Evolutionary conservation across 2,797 vertebrate species (phyloP).

Genomic region (Antennarius maculatus): DNA sequence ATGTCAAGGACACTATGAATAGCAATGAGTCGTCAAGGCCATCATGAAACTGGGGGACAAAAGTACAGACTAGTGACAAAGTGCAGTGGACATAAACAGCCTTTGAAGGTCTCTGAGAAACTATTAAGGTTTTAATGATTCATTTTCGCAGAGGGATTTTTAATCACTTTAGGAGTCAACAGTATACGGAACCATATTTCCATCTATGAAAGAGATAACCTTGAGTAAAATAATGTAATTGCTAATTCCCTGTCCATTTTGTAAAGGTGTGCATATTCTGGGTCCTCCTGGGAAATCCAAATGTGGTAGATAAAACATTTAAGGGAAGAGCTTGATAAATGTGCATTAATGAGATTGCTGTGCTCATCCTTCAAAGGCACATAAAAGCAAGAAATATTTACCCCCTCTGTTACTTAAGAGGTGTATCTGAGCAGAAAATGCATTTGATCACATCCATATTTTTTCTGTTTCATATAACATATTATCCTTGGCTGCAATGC

Average conservation of each 20-base stretch:
- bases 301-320: constrained; percentile 25
- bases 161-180: constrained; percentile 53
- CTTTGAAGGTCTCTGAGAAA: constrained; percentile 58
- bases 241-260: constrained; percentile 36
- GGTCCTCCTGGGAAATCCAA: constrained; percentile 16
- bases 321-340: constrained; percentile 13
- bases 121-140: constrained; percentile 64
- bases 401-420: neutral
- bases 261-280: constrained; percentile 10
- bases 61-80: constrained; percentile 60
- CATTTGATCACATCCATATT: constrained; percentile 41
- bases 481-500: constrained; percentile 36
- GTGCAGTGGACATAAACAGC: constrained; percentile 61
- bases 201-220: constrained; percentile 45
- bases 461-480: constrained; percentile 30
- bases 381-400: constrained; percentile 14
- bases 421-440: constrained; percentile 14
- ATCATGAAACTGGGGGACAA: constrained; percentile 52
- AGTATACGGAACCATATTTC: constrained; percentile 28
- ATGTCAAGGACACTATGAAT: constrained; percentile 61
- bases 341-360: neutral
- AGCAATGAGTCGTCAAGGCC: constrained; percentile 67
- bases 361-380: constrained; percentile 32
- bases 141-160: constrained; percentile 52
- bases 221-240: constrained; percentile 48